These are phyloP conservation scores for Aphelenchoides bicaudatus DNA, from an alignment of 2,888 invertebrate species.

Conservation along the genomic window DNA sequence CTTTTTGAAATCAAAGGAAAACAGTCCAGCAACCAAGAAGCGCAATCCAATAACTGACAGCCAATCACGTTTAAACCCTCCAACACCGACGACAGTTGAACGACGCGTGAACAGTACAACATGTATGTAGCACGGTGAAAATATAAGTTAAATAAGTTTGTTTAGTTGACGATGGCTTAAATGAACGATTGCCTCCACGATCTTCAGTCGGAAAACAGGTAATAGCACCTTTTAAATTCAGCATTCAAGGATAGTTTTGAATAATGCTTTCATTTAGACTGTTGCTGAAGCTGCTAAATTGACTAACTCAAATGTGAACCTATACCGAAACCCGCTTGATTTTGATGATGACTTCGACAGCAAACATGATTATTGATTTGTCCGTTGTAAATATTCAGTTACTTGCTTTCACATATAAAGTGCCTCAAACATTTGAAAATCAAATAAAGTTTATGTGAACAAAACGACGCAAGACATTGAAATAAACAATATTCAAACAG, in stretches of 20 bases:
- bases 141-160: neutral
- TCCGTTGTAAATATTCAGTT: too few species aligned
- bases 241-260: too few species aligned
- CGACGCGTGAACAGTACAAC: slow-evolving; percentile 22
- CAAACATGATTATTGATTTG: neutral
- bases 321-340: slow-evolving; percentile 51
- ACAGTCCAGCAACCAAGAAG: slow-evolving; percentile 2
- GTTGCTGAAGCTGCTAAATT: slow-evolving; percentile 32
- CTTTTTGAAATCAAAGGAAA: slow-evolving; percentile 27
- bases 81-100: slow-evolving; percentile 13
- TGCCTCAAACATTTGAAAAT: too few species aligned
- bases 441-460: too few species aligned
- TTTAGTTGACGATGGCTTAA: slow-evolving; percentile 13
- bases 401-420: too few species aligned
- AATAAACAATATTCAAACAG: too few species aligned
- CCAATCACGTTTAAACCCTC: slow-evolving; percentile 13
- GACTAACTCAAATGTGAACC: slow-evolving; percentile 38
- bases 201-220: slow-evolving; percentile 59
- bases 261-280: too few species aligned
- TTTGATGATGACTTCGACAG: slow-evolving; percentile 44
- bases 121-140: neutral
- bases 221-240: too few species aligned
- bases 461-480: too few species aligned
- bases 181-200: slow-evolving; percentile 34
- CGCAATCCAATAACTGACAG: slow-evolving; percentile 12